Conservation (phyloP, 2,113 vertebrate genomes). For the Pseudonaja textilis region DNA sequence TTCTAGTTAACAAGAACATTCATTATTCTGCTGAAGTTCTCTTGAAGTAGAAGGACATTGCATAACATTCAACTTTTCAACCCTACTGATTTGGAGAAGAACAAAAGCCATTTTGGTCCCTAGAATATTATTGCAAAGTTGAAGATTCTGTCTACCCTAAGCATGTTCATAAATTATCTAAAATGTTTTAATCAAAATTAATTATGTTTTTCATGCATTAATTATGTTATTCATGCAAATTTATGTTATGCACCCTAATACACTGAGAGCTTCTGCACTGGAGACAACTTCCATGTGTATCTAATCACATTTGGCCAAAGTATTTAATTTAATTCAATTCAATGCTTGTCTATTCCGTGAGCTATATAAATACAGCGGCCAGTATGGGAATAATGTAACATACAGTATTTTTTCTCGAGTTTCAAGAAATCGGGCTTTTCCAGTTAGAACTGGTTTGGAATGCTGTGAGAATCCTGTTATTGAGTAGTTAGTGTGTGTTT, state of each 20-base stretch:
- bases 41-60: neutral
- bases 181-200: neutral
- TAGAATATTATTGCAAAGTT: neutral
- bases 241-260: neutral
- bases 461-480: neutral
- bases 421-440: neutral
- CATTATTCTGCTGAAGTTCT: neutral
- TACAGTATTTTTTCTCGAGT: neutral
- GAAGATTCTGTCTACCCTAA: neutral
- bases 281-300: neutral
- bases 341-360: neutral
- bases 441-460: neutral
- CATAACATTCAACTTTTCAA: neutral
- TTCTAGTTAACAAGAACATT: neutral
- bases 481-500: neutral
- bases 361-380: neutral
- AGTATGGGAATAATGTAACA: neutral
- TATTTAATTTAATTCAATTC: neutral
- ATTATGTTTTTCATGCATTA: no score
- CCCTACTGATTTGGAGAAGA: neutral
- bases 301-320: neutral
- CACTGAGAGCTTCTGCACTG: neutral
- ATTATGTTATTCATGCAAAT: neutral
- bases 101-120: neutral
- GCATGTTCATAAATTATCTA: neutral